A percentile compares a stretch with the other conserved stretches of the same genome.
These are phyloP conservation scores for Dryocosmus kuriphilus DNA, from an alignment of 2,888 invertebrate species.

Conservation along the genomic window DNA sequence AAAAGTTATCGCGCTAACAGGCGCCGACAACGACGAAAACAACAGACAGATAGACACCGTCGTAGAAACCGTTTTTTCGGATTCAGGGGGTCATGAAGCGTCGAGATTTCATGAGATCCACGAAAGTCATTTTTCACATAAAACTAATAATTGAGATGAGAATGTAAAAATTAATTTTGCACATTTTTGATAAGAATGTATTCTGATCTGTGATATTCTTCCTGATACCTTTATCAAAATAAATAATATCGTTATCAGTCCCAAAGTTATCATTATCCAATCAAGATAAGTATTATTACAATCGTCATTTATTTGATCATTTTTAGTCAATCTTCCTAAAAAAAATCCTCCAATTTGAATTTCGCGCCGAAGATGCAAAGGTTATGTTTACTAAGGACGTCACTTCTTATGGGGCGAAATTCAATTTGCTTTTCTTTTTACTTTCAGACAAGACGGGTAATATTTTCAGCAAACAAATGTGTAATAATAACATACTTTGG, in stretches of 20 bases:
- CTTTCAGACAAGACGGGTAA: background rate
- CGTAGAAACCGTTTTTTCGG: too few species aligned
- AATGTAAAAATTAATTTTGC: too few species aligned
- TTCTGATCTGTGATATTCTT: background rate
- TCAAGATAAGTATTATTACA: background rate
- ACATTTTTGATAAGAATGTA: background rate
- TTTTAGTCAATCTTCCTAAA: background rate
- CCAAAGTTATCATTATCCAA: slow-evolving; percentile 2
- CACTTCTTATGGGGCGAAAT: background rate
- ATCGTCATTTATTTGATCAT: background rate
- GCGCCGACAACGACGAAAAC: too few species aligned
- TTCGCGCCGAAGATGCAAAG: too few species aligned
- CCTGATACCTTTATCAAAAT: too few species aligned
- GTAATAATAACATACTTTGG: background rate
- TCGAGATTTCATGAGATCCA: too few species aligned
- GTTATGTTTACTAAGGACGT: background rate
- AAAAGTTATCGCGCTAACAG: too few species aligned
- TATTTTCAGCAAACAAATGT: background rate
- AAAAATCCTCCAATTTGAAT: too few species aligned
- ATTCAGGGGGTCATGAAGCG: too few species aligned
- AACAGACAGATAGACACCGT: too few species aligned
- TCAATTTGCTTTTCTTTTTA: background rate
- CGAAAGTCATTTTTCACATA: too few species aligned
- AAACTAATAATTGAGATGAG: too few species aligned
- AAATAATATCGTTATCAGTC: background rate